Base-by-base conservation (phyloP, 2,888 invertebrate species). In the Drosophila niveifrons region DNA sequence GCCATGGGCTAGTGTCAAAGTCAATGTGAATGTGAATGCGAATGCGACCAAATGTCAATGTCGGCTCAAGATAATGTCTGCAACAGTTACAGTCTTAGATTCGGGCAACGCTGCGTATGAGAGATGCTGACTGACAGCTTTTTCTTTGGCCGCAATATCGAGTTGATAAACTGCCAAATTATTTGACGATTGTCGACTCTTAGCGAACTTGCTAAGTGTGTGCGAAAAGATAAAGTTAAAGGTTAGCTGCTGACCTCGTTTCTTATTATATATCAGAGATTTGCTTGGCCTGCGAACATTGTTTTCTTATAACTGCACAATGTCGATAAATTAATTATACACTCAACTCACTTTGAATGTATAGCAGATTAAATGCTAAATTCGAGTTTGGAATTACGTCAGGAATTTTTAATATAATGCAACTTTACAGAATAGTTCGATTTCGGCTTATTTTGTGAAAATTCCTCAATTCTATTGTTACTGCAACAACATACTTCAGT, bases 41-140 rank as follows among this genome's bases (percentile, higher is more conserved):
- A 86, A 86, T 80, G 73, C 69, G 86, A 86, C 64, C 83, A 83
- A 83, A 83, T 86, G 86, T 83, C 86, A 86, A 86, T 83, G 81
- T 79, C 83, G 74, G 63, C 80, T 68, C 72, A 72, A 71, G 69
- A 74, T 82, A 75, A 72, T 80, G 70, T 64, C 66, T 68, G 53
- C 61, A 69, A 47, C 53, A 47, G 52, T 46, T 17, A 41, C 23
- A 10, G 10, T 29, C 18, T 15, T 11, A 59, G 43, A 46, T 17
- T 47, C 28, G n/a, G 15, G 31, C 7, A 43, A 73, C 47, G 34
- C 46, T 63, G 56, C 66, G 71, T 74, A 74, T 63, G 64, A 31
- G 56, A 31, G 41, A 62, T 44, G 28, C 48, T 55, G 57, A 36
- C 53, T 71, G 44, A 34, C 58, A 67, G 11, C 48, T 44, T 50